These are phyloP conservation scores for Amphiprion percula DNA, from an alignment of 2,113 vertebrate species.

Conservation along the genomic window DNA sequence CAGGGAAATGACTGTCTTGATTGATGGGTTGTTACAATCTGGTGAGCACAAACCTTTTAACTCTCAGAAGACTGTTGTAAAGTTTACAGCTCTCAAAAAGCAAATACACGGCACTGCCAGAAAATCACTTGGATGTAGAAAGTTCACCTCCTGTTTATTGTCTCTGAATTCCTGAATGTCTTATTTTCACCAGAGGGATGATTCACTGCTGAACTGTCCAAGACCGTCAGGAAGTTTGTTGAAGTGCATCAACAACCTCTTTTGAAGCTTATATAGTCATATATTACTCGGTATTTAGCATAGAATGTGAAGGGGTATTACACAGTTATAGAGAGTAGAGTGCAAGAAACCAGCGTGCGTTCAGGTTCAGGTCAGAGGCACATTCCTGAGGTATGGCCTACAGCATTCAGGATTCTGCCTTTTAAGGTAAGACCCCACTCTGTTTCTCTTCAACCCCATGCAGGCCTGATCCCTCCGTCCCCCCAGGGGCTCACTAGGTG, in stretches of 20 bases:
- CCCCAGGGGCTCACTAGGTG: conserved; percentile 49
- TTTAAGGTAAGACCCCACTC: conserved; percentile 83
- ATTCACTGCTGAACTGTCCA: conserved; percentile 26
- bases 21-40: not conserved
- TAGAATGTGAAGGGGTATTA: not conserved
- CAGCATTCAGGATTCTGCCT: conserved; percentile 75
- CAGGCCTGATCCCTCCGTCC: conserved; percentile 49
- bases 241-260: not conserved
- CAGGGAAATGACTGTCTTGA: not conserved
- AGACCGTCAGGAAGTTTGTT: not conserved
- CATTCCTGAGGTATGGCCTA: conserved; percentile 62
- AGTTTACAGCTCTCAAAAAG: conserved; percentile 1
- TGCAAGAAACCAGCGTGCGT: conserved; percentile 12
- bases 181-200: conserved; percentile 17
- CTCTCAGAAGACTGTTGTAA: conserved; percentile 8
- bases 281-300: not conserved
- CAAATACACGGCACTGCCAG: conserved; percentile 14
- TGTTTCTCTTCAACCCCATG: conserved; percentile 56
- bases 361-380: conserved; percentile 63
- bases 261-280: not conserved
- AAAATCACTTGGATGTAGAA: conserved; percentile 24
- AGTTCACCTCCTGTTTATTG: conserved; percentile 34
- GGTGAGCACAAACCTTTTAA: conserved; percentile 16
- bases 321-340: conserved; percentile 14
- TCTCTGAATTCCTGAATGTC: conserved; percentile 40